Evolutionary conservation across 1,140 invertebrate genomes (phyloP).

Genomic region (Drosophila pandora): DNA sequence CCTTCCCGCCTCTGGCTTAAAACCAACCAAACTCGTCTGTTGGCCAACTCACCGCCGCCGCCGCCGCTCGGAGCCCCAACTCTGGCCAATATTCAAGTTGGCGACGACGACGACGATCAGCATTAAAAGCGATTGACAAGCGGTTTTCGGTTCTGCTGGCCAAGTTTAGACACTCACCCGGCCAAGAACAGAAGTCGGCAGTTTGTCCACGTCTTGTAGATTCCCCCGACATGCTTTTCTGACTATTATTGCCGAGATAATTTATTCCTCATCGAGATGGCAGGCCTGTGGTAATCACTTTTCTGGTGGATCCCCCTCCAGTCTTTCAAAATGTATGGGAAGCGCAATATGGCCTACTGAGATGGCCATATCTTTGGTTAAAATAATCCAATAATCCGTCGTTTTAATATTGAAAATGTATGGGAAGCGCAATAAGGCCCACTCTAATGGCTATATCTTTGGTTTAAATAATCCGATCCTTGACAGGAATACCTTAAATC

Average conservation of each 20-base stretch:
- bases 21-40: constrained; percentile 75
- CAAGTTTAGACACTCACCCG: constrained; percentile 24
- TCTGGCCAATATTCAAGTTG: constrained; percentile 33
- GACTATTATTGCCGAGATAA: constrained; percentile 4
- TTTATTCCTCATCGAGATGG: constrained; percentile 9
- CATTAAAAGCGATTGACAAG: constrained; percentile 47
- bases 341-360: no score
- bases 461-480: no score
- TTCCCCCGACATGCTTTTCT: constrained; percentile 16
- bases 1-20: constrained; percentile 40
- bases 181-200: constrained; percentile 29
- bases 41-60: constrained; percentile 42
- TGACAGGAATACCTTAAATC: no score
- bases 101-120: constrained; percentile 35
- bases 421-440: no score
- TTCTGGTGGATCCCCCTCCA: neutral
- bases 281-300: neutral
- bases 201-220: neutral
- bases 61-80: neutral
- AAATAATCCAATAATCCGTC: no score
- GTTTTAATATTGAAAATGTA: no score
- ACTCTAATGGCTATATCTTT: no score
- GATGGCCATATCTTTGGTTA: no score
- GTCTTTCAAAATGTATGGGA: no score
- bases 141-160: constrained; percentile 36